Base-by-base conservation (phyloP, 2,888 invertebrate genomes). In the Sepiola atlantica region DNA sequence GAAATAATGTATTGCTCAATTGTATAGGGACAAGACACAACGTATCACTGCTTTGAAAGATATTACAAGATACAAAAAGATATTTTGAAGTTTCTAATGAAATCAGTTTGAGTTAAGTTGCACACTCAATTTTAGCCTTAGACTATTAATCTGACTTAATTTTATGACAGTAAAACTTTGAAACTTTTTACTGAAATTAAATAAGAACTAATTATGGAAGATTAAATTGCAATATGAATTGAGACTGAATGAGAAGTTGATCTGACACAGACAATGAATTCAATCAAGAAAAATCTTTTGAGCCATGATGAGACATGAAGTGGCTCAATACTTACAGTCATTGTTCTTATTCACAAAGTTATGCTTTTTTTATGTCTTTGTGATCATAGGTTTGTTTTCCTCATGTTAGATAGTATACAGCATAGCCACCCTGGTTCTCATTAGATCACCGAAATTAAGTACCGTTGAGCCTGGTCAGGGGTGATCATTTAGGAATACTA, bases 81-180 rank as follows among this genome's bases (percentile, higher is more conserved):
- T 77, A 77, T 77, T 77, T 28, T 77, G 77, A n/a, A n/a, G 77
- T 77, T 77, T 77, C n/a, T 77, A 77, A 77, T 77, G 28, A 77
- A n/a, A 77, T 77, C 77, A 77, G n/a, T n/a, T 77, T 77, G 77
- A 77, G n/a, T 28, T n/a, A 77, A 28, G 14, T 61, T 61, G 61
- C 61, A 24, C n/a, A 77, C 77, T n/a, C 77, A 77, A 77, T 77
- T 61, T 24, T 61, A 61, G 24, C 21, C 18, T 21, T 1, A 18
- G 61, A 24, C 0, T 24, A 21, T 77, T n/a, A 77, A 77, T 77
- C 77, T 77, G 77, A 16, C n/a, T 77, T 77, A 77, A 10, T 77
- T 77, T 77, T n/a, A 77, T 77, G 77, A 16, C 77, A 77, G 14
- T 77, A 77, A 77, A 77, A 77, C n/a, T 77, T 77, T 28, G n/a